Conservation (phyloP, 2,888 invertebrate genomes). For the Scrobipalpa costella region DNA sequence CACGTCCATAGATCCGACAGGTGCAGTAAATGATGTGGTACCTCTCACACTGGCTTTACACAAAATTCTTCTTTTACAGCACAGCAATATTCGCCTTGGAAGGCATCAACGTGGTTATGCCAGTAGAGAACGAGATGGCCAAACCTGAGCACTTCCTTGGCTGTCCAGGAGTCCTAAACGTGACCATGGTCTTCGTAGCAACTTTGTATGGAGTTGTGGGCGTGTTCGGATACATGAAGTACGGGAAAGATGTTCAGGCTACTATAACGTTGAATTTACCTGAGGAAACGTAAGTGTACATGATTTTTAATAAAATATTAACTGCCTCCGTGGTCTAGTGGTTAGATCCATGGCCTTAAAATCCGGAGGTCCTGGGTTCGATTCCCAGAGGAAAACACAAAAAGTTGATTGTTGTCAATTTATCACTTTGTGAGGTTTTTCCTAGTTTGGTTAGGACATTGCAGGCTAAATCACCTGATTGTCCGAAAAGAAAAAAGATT, state of each 20-base stretch:
- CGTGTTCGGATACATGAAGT: constrained; percentile 92
- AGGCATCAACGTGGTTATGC: constrained; percentile 96
- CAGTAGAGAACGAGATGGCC: constrained; percentile 95
- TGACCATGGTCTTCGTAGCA: constrained; percentile 91
- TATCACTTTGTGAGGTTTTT: no score
- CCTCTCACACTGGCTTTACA: no score
- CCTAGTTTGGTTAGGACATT: no score
- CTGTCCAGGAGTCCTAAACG: constrained; percentile 91
- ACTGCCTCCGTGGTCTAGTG: no score
- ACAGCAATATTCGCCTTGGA: constrained; percentile 99
- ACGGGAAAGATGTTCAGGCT: constrained; percentile 84
- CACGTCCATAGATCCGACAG: no score
- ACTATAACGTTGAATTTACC: constrained; percentile 93
- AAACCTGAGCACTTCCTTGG: constrained; percentile 89
- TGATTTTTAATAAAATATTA: not conserved
- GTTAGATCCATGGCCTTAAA: no score
- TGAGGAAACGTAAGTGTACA: constrained; percentile 80
- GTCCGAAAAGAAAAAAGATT: no score
- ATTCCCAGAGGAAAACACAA: no score
- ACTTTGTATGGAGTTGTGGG: constrained; percentile 90
- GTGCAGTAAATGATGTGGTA: not conserved
- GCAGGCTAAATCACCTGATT: no score
- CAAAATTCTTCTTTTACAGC: constrained; percentile 23
- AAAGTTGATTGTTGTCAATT: no score
- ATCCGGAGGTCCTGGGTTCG: no score